Percentiles rank a stretch among this genome's conserved stretches.
Evolutionary conservation across 35 echinoderm and acorn worm genomes (phyloP).

Genomic region (Lytechinus pictus): DNA sequence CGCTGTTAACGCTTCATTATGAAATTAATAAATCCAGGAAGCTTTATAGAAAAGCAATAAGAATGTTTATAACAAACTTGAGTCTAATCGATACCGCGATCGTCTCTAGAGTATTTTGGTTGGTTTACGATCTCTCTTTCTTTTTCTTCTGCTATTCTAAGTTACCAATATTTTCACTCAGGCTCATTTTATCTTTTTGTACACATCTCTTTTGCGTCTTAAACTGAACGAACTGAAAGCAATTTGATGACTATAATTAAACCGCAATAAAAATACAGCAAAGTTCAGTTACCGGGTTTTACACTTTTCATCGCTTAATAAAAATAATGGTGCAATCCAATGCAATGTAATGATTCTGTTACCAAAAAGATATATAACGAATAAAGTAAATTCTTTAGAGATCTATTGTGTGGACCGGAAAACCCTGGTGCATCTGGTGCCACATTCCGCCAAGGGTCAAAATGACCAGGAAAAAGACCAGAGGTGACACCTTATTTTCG

Average conservation of each 20-base stretch:
- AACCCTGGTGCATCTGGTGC: no score
- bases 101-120: neutral
- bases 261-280: neutral
- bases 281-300: constrained; percentile 18
- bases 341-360: neutral
- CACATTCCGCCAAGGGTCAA: no score
- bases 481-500: no score
- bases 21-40: neutral
- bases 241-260: neutral
- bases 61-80: neutral
- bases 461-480: no score
- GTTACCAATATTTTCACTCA: neutral
- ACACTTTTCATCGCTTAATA: neutral
- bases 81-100: neutral
- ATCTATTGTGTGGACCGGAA: no score
- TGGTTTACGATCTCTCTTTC: neutral
- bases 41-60: neutral
- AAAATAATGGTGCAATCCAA: neutral
- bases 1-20: neutral
- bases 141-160: neutral
- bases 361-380: no score
- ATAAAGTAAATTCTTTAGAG: no score
- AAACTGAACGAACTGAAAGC: neutral
- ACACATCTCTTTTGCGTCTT: neutral
- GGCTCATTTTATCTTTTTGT: neutral